Evolutionary conservation across 1,140 invertebrate genomes (phyloP), one percentile per base, ranked within the genome.

Genomic region (Ctenoplectra terminalis): DNA sequence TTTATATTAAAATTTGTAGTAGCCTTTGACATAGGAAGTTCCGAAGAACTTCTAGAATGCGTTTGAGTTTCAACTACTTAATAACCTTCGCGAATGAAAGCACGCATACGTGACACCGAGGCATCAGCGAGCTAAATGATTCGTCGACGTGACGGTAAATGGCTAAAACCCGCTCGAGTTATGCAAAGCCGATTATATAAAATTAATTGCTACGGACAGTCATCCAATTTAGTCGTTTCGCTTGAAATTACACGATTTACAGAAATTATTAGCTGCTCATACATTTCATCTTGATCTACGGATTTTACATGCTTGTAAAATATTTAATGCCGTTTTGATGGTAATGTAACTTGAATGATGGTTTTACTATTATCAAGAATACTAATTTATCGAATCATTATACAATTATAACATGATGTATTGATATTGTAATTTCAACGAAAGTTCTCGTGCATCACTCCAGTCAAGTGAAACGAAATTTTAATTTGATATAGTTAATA

Each of bases 121-220:
- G 4, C 31, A 48, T 78, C 64, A 48, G 6, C 11, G 23, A 29
- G 37, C 17, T 50, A 58, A 78, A 78, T 48, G 66, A 78, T 48
- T 78, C 37, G 43, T 34, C 17, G 29, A 37, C 20, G n/a, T 43
- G 43, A 60, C 54, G n/a, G 3, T 71, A 60, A 78, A 78, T 46
- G 76, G 54, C 7, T 34, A 15, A 60, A 71, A 78, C 50, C 54
- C 66, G 40, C 23, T 78, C 20, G 40, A 46, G 23, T 60, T 78
- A 71, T 71, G 76, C 43, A 78, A 78, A 78, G 66, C 76, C 54
- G 76, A 78, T 78, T 78, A 78, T 61, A 71, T 60, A 60, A 78
- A 78, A 78, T 71, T 70, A 78, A 78, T 78, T 78, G 76, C 31
- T 34, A 5, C 15, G 66, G 52, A 71, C 66, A 70, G 66, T 60